These are phyloP conservation scores for Valencia hispanica DNA, from an alignment of 2,797 vertebrate genomes.

Conservation along the genomic window DNA sequence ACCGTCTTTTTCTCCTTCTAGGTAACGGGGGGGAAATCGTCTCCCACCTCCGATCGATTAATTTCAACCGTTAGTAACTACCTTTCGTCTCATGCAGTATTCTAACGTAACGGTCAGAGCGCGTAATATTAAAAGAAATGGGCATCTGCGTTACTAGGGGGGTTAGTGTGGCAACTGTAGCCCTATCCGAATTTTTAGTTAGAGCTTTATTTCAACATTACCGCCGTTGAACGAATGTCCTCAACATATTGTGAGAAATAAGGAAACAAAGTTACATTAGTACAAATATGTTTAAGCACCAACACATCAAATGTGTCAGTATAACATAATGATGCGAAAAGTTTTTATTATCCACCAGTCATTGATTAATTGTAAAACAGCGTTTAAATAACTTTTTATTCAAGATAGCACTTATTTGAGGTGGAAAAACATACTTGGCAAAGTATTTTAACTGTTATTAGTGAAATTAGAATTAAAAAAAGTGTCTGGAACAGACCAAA, in stretches of 20 bases:
- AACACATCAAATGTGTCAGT: background rate
- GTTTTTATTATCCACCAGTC: background rate
- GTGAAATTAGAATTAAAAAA: no score
- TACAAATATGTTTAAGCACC: background rate
- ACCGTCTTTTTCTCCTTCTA: background rate
- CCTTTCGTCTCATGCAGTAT: background rate
- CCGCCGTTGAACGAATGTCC: background rate
- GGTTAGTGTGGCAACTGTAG: background rate
- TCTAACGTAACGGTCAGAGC: background rate
- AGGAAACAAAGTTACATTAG: background rate
- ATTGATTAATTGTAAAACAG: background rate
- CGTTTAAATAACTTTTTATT: background rate
- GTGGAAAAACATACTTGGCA: background rate
- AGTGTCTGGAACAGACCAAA: no score
- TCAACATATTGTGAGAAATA: background rate
- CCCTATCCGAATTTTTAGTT: background rate
- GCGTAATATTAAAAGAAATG: background rate
- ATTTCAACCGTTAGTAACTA: background rate
- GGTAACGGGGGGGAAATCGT: no score
- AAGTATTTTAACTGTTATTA: no score
- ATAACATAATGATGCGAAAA: background rate
- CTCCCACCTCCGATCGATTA: background rate
- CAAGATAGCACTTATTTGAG: background rate
- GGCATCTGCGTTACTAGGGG: background rate
- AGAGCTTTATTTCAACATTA: background rate